phyloP scores from a whole-genome alignment of 2,797 vertebrate species.

The Hemitrygon akajei region DNA sequence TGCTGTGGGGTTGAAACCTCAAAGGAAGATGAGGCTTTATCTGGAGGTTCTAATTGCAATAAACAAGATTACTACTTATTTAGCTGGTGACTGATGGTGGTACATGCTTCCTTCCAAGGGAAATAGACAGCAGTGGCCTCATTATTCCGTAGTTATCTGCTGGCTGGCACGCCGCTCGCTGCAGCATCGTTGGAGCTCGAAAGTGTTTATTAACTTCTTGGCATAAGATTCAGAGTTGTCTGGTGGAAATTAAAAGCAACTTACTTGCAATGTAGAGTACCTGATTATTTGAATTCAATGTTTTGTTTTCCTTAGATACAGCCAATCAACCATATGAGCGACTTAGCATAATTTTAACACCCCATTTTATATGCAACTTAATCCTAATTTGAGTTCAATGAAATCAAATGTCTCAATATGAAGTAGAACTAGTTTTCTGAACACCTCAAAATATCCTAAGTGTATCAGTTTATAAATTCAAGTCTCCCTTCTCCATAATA shows the following conservation, averaged over 20 bases:
- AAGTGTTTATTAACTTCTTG: not conserved
- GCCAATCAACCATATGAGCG: not conserved
- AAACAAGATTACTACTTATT: constrained; percentile 20
- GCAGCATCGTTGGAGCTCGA: not conserved
- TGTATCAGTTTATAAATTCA: not conserved
- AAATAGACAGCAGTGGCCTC: not conserved
- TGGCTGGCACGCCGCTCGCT: not conserved
- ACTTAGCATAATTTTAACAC: too few relatives aligned
- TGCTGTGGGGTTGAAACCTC: not conserved
- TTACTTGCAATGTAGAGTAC: not conserved
- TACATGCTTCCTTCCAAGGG: not conserved
- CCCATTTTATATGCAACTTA: too few relatives aligned
- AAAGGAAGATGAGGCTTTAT: not conserved
- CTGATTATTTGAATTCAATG: not conserved
- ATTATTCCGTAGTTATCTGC: constrained; percentile 25
- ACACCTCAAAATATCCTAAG: not conserved
- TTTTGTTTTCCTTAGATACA: not conserved
- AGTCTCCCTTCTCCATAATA: not conserved
- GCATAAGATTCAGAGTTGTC: not conserved
- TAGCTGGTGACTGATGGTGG: constrained; percentile 7
- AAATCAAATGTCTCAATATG: not conserved
- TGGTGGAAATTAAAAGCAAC: not conserved
- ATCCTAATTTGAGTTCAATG: not conserved
- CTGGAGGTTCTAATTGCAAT: constrained; percentile 10
- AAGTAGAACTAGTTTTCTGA: not conserved